Evolutionary conservation across 1,140 invertebrate species (phyloP).

Genomic region (Patella vulgata): DNA sequence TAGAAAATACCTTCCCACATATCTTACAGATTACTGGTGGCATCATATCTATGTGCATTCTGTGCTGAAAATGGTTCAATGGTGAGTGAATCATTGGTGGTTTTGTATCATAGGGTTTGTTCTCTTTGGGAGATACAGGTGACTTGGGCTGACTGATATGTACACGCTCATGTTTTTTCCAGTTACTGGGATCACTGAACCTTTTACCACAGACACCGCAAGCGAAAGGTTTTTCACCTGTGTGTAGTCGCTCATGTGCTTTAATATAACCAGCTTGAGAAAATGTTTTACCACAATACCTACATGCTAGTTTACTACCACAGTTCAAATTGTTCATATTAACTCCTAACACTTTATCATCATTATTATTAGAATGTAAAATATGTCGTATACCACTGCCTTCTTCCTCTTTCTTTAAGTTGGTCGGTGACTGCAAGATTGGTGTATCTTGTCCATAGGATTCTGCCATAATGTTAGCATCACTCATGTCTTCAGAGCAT

Average conservation of each 20-base stretch:
- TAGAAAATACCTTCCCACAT: conserved; percentile 52
- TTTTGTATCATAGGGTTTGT: conserved; percentile 20
- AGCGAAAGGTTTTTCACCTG: conserved; percentile 57
- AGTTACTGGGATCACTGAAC: conserved; percentile 65
- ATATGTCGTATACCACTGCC: too few species aligned
- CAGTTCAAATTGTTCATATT: conserved; percentile 20
- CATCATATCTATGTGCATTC: conserved; percentile 3
- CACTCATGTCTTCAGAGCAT: too few species aligned
- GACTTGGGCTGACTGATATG: conserved; percentile 64
- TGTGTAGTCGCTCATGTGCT: conserved; percentile 78
- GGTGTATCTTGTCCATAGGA: too few species aligned
- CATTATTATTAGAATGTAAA: background rate
- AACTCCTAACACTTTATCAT: conserved; percentile 4
- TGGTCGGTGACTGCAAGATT: too few species aligned
- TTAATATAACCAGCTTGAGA: conserved; percentile 57
- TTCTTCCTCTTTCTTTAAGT: too few species aligned
- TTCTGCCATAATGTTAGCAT: too few species aligned
- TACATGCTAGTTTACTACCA: conserved; percentile 47
- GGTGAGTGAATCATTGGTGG: conserved; percentile 1
- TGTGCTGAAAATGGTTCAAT: conserved; percentile 6
- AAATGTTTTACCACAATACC: conserved; percentile 57
- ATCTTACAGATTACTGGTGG: conserved; percentile 44
- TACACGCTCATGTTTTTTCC: conserved; percentile 66
- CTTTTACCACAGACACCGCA: conserved; percentile 67
- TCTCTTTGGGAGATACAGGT: conserved; percentile 18